phyloP scores from a whole-genome alignment of 2,113 vertebrate genomes.

The Phylloscopus whistleri region DNA sequence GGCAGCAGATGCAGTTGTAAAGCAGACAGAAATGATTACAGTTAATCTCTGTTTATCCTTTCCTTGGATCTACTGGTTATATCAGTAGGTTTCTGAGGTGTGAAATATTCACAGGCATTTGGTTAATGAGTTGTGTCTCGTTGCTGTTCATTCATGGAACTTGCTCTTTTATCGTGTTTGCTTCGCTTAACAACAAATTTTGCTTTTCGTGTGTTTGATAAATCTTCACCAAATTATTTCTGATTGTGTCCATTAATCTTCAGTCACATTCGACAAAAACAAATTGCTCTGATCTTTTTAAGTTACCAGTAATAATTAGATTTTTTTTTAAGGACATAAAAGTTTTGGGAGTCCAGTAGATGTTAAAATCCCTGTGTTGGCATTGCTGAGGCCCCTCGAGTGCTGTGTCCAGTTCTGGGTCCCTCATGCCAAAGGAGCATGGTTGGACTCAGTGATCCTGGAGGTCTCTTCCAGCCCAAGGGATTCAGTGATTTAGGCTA shows the following conservation, averaged over 20 bases:
- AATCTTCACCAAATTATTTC: slow-evolving; percentile 73
- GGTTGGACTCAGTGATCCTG: not conserved
- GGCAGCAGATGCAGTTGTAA: slow-evolving; percentile 3
- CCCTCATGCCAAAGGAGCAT: not conserved
- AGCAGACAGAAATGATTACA: slow-evolving; percentile 12
- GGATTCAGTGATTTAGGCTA: not conserved
- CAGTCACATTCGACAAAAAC: slow-evolving; percentile 78
- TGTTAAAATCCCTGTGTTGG: not conserved
- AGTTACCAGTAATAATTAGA: slow-evolving; percentile 75
- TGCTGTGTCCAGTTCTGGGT: not conserved
- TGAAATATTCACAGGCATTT: slow-evolving; percentile 72
- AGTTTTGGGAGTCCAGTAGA: slow-evolving; percentile 56
- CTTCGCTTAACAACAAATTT: slow-evolving; percentile 79
- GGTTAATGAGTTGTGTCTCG: slow-evolving; percentile 76
- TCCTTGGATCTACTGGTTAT: slow-evolving; percentile 22
- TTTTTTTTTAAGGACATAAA: slow-evolving; percentile 58
- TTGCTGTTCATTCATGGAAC: slow-evolving; percentile 76
- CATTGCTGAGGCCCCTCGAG: not conserved
- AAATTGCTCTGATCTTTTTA: slow-evolving; percentile 80
- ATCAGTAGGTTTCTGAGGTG: slow-evolving; percentile 74
- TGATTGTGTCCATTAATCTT: slow-evolving; percentile 81
- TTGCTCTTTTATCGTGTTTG: slow-evolving; percentile 76
- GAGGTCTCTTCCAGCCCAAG: not conserved
- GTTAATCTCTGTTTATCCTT: slow-evolving; percentile 58
- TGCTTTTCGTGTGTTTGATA: slow-evolving; percentile 73